Base-by-base conservation (phyloP, 2,888 invertebrate species). In the Sinelater perroti region DNA sequence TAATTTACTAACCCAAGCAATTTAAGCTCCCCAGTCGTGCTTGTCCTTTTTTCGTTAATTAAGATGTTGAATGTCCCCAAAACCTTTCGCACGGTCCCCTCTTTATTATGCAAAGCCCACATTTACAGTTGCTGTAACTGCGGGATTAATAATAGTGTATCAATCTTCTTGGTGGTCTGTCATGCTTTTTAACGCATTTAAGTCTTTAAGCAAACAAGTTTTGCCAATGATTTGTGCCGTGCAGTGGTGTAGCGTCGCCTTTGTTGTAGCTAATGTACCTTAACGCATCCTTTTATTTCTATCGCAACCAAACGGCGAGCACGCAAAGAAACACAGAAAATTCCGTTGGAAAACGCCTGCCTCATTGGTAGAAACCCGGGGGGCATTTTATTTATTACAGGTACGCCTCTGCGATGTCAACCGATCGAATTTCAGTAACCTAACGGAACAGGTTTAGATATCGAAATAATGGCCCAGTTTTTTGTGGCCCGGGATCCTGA, bases 381-480 rank as follows among this genome's bases (percentile, higher is more conserved):
- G n/a, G n/a, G n/a, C n/a, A n/a, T n/a, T n/a, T n/a, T n/a, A n/a
- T n/a, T n/a, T 18, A n/a, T 14, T 16, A 24, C 1, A 10, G 42
- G 8, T 42, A 31, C 58, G 33, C 47, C 38, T 45, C 55, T 60
- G 26, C 42, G 16, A n/a, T 21, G 44, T 38, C 21, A 30, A 17
- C 30, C 21, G 42, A 33, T 24, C 33, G 31, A 20, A 56, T 50
- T 56, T 56, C 26, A 53, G 42, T 52, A 59, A 52, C 55, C 59
- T 62, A 64, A 62, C 59, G 61, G 60, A 67, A 65, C 67, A 57
- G 65, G 66, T 67, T 63, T 49, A 66, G 63, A 63, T 64, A 62
- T 63, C 65, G 58, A 67, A 64, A 65, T 67, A 67, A 66, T 67
- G 64, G 64, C 62, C 67, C 62, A 68, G 63, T 68, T 68, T 67